Percentiles rank a stretch among this genome's conserved stretches.
These are phyloP conservation scores for Ochropleura plecta DNA, from an alignment of 2,888 invertebrate genomes.

Conservation along the genomic window DNA sequence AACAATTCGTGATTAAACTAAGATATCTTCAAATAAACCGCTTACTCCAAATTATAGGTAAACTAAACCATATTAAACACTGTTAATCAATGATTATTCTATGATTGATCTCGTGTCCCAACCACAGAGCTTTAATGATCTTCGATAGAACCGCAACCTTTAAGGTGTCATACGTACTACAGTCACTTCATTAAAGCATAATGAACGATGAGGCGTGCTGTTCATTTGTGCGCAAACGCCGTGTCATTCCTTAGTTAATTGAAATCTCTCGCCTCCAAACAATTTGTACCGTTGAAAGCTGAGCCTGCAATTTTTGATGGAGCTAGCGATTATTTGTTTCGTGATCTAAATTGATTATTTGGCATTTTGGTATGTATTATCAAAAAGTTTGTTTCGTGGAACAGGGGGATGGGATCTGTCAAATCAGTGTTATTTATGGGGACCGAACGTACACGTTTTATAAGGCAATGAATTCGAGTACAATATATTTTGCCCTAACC, in stretches of 20 bases:
- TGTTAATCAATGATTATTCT: constrained; percentile 41
- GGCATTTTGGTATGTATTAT: constrained; percentile 37
- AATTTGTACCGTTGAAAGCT: constrained; percentile 60
- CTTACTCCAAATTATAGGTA: constrained; percentile 2
- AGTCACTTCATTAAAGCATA: constrained; percentile 66
- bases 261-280: constrained; percentile 73
- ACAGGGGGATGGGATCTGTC: not conserved
- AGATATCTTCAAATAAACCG: not conserved
- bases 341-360: constrained; percentile 39
- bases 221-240: constrained; percentile 80
- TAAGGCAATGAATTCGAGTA: not conserved
- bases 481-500: not conserved
- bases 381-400: not conserved
- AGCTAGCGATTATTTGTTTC: constrained; percentile 46
- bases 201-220: constrained; percentile 68
- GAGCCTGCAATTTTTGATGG: constrained; percentile 61
- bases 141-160: constrained; percentile 51
- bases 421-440: constrained; percentile 5
- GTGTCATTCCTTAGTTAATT: constrained; percentile 79
- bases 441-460: not conserved
- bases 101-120: constrained; percentile 36
- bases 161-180: constrained; percentile 60
- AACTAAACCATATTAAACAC: constrained; percentile 7
- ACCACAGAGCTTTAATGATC: constrained; percentile 47
- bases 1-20: constrained; percentile 1